Percentiles rank a stretch among this genome's conserved stretches.
Conservation (phyloP, 2,888 invertebrate genomes). For the Noctua janthe region DNA sequence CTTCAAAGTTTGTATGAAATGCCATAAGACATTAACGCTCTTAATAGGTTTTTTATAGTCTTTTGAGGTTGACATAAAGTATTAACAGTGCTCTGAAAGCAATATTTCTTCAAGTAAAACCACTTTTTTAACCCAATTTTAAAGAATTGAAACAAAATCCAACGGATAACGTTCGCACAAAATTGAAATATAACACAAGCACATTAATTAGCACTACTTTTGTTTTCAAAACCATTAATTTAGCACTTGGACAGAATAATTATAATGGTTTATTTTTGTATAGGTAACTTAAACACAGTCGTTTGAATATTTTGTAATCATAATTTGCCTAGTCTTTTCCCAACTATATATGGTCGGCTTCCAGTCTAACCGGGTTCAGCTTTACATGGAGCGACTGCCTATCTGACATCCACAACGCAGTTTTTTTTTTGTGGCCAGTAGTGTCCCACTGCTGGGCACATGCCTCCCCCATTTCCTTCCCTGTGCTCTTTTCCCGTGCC, state of each 20-base stretch:
- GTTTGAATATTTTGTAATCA: background rate
- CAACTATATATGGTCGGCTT: too few species aligned
- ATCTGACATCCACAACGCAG: too few species aligned
- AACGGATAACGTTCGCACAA: background rate
- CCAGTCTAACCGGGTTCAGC: too few species aligned
- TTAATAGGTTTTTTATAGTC: background rate
- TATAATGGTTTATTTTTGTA: background rate
- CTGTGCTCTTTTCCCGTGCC: too few species aligned
- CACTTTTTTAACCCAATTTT: conserved; percentile 1
- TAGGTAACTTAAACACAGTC: background rate
- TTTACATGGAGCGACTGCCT: too few species aligned
- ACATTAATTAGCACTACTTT: background rate
- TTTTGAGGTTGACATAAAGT: conserved; percentile 15
- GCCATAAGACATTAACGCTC: too few species aligned
- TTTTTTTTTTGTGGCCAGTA: too few species aligned
- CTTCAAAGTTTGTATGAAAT: too few species aligned
- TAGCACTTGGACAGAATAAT: background rate
- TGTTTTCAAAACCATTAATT: background rate
- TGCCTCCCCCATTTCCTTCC: too few species aligned
- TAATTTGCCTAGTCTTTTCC: too few species aligned
- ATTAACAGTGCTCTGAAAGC: background rate
- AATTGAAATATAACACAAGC: background rate
- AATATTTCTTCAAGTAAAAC: conserved; percentile 21
- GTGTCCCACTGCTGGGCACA: too few species aligned
- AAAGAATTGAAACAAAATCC: background rate